phyloP scores from a whole-genome alignment of 1,140 invertebrate genomes.

The Drosophila persimilis region DNA sequence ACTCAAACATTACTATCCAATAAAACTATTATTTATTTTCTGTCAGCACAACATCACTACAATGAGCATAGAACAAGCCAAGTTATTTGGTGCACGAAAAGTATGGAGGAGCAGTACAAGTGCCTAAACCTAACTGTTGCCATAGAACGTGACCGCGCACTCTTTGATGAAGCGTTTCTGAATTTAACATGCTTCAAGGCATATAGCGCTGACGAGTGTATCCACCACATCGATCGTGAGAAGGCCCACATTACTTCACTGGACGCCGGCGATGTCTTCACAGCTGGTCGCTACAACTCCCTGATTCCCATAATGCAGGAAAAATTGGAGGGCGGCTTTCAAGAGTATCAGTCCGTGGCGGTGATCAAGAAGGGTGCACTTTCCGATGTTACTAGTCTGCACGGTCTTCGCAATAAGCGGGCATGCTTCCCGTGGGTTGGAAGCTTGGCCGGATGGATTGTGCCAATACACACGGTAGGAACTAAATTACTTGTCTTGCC shows the following conservation, averaged over 20 bases:
- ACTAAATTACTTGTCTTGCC: neutral
- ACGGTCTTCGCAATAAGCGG: constrained; percentile 89
- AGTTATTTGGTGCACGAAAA: constrained; percentile 90
- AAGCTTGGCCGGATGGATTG: constrained; percentile 95
- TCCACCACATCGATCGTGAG: constrained; percentile 89
- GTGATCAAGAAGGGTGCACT: constrained; percentile 89
- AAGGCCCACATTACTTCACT: constrained; percentile 93
- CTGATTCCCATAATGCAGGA: constrained; percentile 95
- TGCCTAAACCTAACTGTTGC: constrained; percentile 89
- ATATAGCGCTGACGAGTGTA: constrained; percentile 92
- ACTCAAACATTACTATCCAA: constrained; percentile 8
- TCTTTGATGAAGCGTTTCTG: constrained; percentile 87
- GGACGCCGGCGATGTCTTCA: constrained; percentile 96
- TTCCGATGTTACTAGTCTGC: constrained; percentile 86
- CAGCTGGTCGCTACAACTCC: constrained; percentile 95
- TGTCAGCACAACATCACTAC: constrained; percentile 73
- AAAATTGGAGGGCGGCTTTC: constrained; percentile 84
- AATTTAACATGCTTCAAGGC: constrained; percentile 87
- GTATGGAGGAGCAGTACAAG: constrained; percentile 88
- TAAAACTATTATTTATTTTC: constrained; percentile 9
- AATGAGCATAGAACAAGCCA: constrained; percentile 61
- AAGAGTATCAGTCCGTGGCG: constrained; percentile 92
- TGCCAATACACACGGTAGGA: constrained; percentile 92
- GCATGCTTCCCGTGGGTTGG: constrained; percentile 97
- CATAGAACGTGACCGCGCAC: constrained; percentile 86